Percentiles rank a stretch among this genome's conserved stretches.
phyloP scores from a whole-genome alignment of 2,888 invertebrate genomes.

The Trypoxylon attenuatum region DNA sequence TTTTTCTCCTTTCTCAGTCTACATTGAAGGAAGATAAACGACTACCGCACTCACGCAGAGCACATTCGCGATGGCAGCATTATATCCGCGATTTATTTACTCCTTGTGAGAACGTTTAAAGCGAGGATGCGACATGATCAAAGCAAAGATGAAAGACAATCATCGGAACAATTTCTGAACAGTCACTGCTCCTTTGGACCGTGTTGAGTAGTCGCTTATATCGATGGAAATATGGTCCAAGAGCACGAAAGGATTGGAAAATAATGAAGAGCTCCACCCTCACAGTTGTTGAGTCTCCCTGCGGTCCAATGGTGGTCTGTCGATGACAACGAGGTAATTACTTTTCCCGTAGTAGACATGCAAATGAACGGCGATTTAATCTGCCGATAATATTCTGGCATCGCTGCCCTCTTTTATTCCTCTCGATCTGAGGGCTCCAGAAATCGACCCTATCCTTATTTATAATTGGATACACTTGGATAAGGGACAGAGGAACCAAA shows the following conservation, averaged over 20 bases:
- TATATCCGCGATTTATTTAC: no score
- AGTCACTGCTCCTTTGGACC: slow-evolving; percentile 13
- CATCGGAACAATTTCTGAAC: slow-evolving; percentile 24
- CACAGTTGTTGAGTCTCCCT: slow-evolving; percentile 50
- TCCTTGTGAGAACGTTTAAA: no score
- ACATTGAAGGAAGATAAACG: no score
- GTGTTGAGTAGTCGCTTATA: slow-evolving; percentile 22
- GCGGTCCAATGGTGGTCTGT: slow-evolving; percentile 59
- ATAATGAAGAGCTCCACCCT: slow-evolving; percentile 61
- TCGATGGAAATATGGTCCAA: slow-evolving; percentile 41
- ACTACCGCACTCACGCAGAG: no score
- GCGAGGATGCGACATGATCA: no score
- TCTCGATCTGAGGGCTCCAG: no score
- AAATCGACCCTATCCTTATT: no score
- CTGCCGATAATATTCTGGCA: slow-evolving; percentile 51
- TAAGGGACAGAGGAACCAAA: no score
- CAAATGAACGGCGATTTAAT: slow-evolving; percentile 67
- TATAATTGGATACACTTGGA: no score
- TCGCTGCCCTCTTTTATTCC: slow-evolving; percentile 42
- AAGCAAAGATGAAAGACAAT: slow-evolving; percentile 20
- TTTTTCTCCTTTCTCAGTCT: no score
- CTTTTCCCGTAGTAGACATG: slow-evolving; percentile 67
- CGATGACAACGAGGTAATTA: slow-evolving; percentile 70
- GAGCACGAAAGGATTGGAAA: slow-evolving; percentile 53
- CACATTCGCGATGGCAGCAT: no score